These are phyloP conservation scores for Siderastrea siderea DNA, from an alignment of 92 coral and sea anemone genomes.

Conservation along the genomic window DNA sequence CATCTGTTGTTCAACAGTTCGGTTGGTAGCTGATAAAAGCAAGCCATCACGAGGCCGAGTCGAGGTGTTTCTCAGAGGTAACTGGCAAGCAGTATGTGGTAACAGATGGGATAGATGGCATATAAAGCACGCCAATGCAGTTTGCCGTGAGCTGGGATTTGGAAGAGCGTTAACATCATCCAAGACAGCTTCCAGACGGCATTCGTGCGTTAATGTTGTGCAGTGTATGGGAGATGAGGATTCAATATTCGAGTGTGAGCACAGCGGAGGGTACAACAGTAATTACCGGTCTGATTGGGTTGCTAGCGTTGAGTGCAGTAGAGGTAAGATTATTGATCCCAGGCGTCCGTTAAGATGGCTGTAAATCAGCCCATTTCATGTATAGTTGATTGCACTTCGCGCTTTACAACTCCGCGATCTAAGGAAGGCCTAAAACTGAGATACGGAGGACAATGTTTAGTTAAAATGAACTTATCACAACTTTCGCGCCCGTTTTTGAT, in stretches of 20 bases:
- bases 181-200: background rate
- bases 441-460: too few relatives aligned
- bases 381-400: too few relatives aligned
- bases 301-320: background rate
- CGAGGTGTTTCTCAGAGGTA: background rate
- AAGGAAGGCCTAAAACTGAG: too few relatives aligned
- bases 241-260: background rate
- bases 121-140: background rate
- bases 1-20: background rate
- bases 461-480: too few relatives aligned
- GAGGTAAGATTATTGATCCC: background rate
- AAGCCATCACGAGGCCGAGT: background rate
- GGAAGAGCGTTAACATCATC: background rate
- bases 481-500: too few relatives aligned
- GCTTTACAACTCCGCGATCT: background rate
- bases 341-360: background rate
- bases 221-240: background rate
- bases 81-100: slow-evolving; percentile 3
- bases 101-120: background rate
- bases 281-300: background rate
- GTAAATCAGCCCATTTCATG: too few relatives aligned
- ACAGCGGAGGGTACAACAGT: background rate
- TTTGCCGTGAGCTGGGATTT: slow-evolving; percentile 16
- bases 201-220: background rate
- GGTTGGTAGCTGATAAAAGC: background rate